Evolutionary conservation across 2,113 vertebrate species (phyloP), one percentile per base, ranked within the genome.

Genomic region (Arizona elegans): DNA sequence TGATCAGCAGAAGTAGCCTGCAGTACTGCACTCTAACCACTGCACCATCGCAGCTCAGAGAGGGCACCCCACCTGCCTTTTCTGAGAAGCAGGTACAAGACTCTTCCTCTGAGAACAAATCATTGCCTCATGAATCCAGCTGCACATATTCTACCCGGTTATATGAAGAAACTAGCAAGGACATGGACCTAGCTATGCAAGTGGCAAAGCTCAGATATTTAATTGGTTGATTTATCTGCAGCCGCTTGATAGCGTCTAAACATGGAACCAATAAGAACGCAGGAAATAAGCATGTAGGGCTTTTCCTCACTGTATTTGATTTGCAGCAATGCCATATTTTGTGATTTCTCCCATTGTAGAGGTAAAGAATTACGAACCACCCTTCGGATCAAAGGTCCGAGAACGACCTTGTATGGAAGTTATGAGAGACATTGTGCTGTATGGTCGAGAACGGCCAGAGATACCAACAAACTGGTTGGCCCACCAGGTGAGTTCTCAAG

Each of bases 331-430:
- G 50, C 7, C 62, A 2, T 38, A 96, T 94, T 55, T 55, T 81
- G 75, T 43, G 17, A 81, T 43, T 81, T 43, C 75, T 81, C 21
- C 33, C 33, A 43, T 21, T 96, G 15, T 96, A 99, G 99, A 99
- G 94, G 98, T 99, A 89, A 98, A 97, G 96, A 97, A 95, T 95
- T 99, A 99, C 0, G 98, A 98, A 96, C 98, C 98, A 6, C 98
- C 98, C 7, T 99, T 99, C 94, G 98, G 98, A 87, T 98, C 98
- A 0, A 98, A 98, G 95, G 98, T 99, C 19, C 98, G 98, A 93
- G 98, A 99, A 92, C 98, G 98, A 95, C 98, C 98, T 0, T 98
- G 98, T 1, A 98, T 99, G 97, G 99, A 99, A 93, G 98, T 98
- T 94, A 99, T 99, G 98, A 98, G 98, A 65, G 98, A 99, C 95